Percentiles rank a stretch among this genome's conserved stretches.
phyloP scores from a whole-genome alignment of 2,113 vertebrate species.

The Phyllostomus hastatus region DNA sequence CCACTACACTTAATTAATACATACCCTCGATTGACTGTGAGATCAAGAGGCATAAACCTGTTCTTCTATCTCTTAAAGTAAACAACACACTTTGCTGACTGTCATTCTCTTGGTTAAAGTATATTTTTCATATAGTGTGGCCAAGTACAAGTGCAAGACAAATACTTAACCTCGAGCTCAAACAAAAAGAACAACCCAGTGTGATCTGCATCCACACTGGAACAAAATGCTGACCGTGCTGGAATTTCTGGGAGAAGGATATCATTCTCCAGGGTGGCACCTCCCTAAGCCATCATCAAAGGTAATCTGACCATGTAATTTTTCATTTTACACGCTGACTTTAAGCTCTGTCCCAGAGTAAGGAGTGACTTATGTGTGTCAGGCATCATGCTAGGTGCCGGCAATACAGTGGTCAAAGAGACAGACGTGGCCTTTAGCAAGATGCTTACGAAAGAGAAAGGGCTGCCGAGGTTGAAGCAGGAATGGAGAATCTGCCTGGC shows the following conservation, averaged over 20 bases:
- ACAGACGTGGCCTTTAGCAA: neutral
- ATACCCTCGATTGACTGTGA: neutral
- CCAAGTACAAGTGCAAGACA: neutral
- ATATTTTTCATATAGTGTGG: neutral
- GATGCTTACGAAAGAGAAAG: neutral
- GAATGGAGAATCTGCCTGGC: neutral
- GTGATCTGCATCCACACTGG: neutral
- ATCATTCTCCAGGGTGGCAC: neutral
- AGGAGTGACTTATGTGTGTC: neutral
- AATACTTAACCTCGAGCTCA: neutral
- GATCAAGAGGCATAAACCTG: constrained; percentile 18
- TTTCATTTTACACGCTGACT: constrained; percentile 2
- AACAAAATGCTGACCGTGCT: neutral
- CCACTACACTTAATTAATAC: constrained; percentile 7
- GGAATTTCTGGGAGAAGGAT: neutral
- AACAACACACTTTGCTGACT: neutral
- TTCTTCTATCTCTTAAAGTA: neutral
- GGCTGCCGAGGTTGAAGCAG: neutral
- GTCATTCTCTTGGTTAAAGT: constrained; percentile 27
- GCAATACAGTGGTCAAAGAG: neutral
- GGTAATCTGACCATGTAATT: neutral
- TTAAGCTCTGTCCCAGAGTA: neutral
- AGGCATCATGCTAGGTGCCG: neutral
- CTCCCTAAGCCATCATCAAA: neutral
- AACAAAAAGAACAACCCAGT: neutral